A percentile compares a stretch with the other conserved stretches of the same genome.
phyloP scores from a whole-genome alignment of 2,113 vertebrate species.

The Pteronura brasiliensis region DNA sequence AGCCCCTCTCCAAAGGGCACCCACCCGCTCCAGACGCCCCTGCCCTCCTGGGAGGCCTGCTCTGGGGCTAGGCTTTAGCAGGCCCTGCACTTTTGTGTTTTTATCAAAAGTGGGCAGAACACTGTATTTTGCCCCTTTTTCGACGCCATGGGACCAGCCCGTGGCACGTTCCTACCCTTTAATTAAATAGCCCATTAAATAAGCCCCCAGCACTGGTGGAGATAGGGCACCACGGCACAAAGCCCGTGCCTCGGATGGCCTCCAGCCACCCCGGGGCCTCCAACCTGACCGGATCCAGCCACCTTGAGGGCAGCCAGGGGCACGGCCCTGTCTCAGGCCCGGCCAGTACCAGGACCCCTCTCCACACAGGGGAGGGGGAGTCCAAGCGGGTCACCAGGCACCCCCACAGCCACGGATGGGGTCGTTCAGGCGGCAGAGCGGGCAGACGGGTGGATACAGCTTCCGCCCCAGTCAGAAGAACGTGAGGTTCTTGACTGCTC shows the following conservation, averaged over 20 bases:
- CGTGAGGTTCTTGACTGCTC: conserved; percentile 84
- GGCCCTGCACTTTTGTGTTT: not conserved
- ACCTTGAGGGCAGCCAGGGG: not conserved
- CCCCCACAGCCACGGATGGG: not conserved
- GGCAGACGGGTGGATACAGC: not conserved
- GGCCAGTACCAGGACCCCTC: not conserved
- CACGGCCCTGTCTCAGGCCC: not conserved
- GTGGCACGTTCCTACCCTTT: conserved; percentile 31
- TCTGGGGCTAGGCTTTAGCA: not conserved
- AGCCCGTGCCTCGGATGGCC: not conserved
- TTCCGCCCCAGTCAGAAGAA: conserved; percentile 76
- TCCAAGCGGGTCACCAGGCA: not conserved
- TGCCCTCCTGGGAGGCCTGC: conserved; percentile 6
- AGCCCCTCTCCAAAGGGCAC: conserved; percentile 9
- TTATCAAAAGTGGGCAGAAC: conserved; percentile 58
- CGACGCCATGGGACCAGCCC: conserved; percentile 67
- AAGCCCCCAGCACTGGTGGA: conserved; percentile 36
- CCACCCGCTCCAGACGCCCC: not conserved
- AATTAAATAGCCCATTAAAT: conserved; percentile 79
- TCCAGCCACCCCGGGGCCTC: not conserved
- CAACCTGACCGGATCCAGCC: not conserved
- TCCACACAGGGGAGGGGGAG: not conserved
- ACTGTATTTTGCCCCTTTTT: not conserved
- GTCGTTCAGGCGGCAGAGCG: not conserved
- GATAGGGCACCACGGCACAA: not conserved